A percentile compares a stretch with the other conserved stretches of the same genome.
phyloP scores from a whole-genome alignment of 2,113 vertebrate genomes.

The Dromiciops gliroides region DNA sequence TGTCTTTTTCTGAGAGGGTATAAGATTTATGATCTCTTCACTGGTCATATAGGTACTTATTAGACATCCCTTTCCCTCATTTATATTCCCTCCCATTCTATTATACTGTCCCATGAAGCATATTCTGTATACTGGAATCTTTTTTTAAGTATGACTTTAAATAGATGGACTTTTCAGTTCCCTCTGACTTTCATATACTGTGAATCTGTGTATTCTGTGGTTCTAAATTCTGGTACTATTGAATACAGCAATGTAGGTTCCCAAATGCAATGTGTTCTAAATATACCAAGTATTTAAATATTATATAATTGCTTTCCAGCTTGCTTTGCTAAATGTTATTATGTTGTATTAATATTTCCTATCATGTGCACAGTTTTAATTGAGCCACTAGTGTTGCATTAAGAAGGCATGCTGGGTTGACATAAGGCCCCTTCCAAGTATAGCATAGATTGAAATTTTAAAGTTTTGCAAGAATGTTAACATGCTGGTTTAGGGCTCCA shows the following conservation, averaged over 20 bases:
- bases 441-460: constrained; percentile 13
- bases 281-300: background rate
- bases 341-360: background rate
- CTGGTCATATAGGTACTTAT: background rate
- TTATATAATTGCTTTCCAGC: background rate
- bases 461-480: constrained; percentile 60
- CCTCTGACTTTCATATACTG: background rate
- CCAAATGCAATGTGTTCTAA: background rate
- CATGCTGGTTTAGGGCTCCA: constrained; percentile 50
- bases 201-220: background rate
- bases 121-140: background rate
- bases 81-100: background rate
- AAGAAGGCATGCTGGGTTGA: constrained; percentile 46
- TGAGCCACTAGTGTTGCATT: constrained; percentile 36
- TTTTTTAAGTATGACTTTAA: background rate
- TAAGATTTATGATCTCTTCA: background rate
- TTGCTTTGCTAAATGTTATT: background rate
- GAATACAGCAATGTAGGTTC: background rate
- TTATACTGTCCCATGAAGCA: background rate
- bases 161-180: background rate
- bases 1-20: too few relatives aligned
- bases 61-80: background rate
- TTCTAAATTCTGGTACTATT: background rate
- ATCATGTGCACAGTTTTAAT: constrained; percentile 47
- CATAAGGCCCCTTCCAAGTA: constrained; percentile 50